Evolutionary conservation across 2,797 vertebrate species (phyloP), one percentile per base, ranked within the genome.

Genomic region (Streptopelia turtur): DNA sequence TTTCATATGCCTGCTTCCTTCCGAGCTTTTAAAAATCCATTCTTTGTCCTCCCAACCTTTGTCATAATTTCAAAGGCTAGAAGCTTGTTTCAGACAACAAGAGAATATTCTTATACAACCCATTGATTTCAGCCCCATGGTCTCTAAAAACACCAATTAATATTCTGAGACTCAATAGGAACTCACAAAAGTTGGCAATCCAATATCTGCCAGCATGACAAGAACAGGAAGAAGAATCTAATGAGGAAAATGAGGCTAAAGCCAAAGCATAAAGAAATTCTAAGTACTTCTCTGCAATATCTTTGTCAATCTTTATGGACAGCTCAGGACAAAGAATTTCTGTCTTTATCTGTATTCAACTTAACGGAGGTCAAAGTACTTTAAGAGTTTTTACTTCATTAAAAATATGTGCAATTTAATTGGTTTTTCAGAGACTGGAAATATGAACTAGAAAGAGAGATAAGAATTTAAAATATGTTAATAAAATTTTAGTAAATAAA

Each of bases 201-300:
- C 81, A 39, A 10, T 92, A 91, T 72, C 64, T 89, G 91, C 68
- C 80, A 94, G n/a, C 68, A 27, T 56, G 75, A 72, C 68, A 87
- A 66, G 57, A 71, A 64, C 82, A 81, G 74, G 61, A 84, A 59
- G 28, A 79, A 79, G 47, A 75, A 82, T 55, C 66, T 92, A 87
- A 89, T 77, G 35, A 94, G 68, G 31, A 85, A 93, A 96, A 94
- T 14, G 17, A 71, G 57, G 21, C 37, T 78, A 47, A 94, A 80
- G 13, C 35, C 64, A 85, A 35, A 28, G 39, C 89, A 28, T 63
- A 74, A 60, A 60, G 45, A 91, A 78, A 69, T 81, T 80, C 22
- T 66, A 39, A 64, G 16, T 52, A 68, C 6, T 86, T 89, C 18
- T 84, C 56, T 64, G 56, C 31, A 77, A 10, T 83, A 25, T 81